Conservation (phyloP, 2,888 invertebrate genomes). For the Branchinecta sandiegonensis region DNA sequence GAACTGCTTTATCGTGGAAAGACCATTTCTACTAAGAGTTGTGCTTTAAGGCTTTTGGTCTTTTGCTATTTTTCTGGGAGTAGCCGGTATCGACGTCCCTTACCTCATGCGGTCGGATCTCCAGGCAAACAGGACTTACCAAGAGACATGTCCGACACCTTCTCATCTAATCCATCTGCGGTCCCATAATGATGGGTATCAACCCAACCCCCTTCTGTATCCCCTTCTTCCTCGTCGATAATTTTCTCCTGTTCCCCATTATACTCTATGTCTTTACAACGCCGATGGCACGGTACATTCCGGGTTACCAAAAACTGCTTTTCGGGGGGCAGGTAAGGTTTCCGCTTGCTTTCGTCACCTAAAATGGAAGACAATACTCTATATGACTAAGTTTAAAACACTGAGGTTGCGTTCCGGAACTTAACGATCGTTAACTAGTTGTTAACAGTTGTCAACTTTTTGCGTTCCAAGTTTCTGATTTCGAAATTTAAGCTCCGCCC, state of each 20-base stretch:
- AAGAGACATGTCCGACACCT: slow-evolving; percentile 68
- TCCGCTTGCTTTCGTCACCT: slow-evolving; percentile 76
- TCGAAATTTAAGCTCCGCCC: no score
- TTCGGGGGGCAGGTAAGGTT: slow-evolving; percentile 77
- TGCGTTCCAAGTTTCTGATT: no score
- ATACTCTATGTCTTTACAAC: slow-evolving; percentile 92
- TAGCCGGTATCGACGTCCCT: no score
- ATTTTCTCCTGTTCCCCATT: slow-evolving; percentile 78
- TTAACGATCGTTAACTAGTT: no score
- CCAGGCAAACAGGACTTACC: slow-evolving; percentile 36
- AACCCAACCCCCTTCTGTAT: slow-evolving; percentile 73
- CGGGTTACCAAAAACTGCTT: slow-evolving; percentile 94
- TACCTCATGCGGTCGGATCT: no score
- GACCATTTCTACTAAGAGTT: no score
- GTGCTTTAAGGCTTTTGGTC: no score
- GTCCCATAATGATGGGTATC: slow-evolving; percentile 81
- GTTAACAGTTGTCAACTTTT: no score
- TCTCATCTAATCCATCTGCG: slow-evolving; percentile 50
- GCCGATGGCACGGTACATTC: slow-evolving; percentile 89
- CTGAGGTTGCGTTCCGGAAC: no score
- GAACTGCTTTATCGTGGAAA: no score
- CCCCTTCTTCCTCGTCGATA: slow-evolving; percentile 63
- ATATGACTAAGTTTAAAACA: no score
- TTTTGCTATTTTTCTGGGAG: no score
- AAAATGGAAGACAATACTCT: background rate